These are phyloP conservation scores for Pyrrhopygopsis socrates DNA, from an alignment of 2,888 invertebrate genomes.

Conservation along the genomic window DNA sequence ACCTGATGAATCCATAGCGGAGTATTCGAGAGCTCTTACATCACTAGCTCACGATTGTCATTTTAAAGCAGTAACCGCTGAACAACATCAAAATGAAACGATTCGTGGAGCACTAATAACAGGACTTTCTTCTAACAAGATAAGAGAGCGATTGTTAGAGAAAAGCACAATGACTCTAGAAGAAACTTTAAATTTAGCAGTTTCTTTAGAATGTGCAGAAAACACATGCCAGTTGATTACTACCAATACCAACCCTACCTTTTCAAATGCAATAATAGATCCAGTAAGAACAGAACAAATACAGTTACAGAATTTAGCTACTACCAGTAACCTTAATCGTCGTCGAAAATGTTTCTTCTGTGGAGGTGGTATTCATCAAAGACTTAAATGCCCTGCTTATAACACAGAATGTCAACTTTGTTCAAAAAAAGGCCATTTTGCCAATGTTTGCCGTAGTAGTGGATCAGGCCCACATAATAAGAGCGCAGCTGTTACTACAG, in stretches of 20 bases:
- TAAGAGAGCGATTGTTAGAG: neutral
- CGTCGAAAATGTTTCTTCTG: conserved; percentile 23
- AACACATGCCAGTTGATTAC: neutral
- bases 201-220: neutral
- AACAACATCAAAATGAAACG: neutral
- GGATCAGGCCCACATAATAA: neutral
- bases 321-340: neutral
- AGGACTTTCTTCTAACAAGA: neutral
- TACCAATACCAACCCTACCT: neutral
- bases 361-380: conserved; percentile 23
- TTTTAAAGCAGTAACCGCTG: neutral
- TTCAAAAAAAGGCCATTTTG: conserved; percentile 1
- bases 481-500: neutral
- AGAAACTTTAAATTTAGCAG: neutral
- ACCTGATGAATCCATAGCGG: neutral
- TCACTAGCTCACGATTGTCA: neutral
- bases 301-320: neutral
- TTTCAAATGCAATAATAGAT: neutral
- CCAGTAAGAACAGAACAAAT: neutral
- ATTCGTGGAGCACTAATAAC: neutral
- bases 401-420: conserved; percentile 12
- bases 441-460: conserved; percentile 4
- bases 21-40: neutral
- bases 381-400: neutral
- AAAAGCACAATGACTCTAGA: neutral